Conservation (phyloP, 2,888 invertebrate genomes). For the Chydorus sphaericus region DNA sequence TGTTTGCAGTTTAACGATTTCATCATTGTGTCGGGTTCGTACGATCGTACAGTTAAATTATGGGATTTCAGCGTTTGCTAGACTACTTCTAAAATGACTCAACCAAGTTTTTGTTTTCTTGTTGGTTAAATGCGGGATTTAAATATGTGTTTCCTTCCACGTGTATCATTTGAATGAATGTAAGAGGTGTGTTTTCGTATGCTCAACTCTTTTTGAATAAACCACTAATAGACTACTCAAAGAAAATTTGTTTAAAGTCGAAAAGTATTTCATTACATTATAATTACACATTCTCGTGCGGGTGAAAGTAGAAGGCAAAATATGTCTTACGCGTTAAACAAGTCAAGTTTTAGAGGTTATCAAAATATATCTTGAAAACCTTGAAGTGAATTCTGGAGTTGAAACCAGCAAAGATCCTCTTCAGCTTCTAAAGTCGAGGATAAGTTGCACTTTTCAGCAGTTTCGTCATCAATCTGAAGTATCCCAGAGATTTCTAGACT, state of each 20-base stretch:
- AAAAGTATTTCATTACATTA: no score
- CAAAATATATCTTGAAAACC: conserved; percentile 2
- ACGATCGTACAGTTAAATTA: conserved; percentile 36
- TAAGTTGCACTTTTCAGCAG: not conserved
- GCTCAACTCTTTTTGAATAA: not conserved
- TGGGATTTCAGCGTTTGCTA: conserved; percentile 34
- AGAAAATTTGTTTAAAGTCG: no score
- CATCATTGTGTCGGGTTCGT: conserved; percentile 37
- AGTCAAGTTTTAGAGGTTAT: not conserved
- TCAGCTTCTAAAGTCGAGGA: not conserved
- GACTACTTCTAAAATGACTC: no score
- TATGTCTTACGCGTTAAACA: not conserved
- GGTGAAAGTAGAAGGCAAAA: no score
- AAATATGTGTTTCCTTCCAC: not conserved
- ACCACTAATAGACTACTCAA: not conserved
- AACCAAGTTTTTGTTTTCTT: not conserved
- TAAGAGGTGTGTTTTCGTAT: not conserved
- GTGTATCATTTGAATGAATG: not conserved
- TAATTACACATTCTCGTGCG: no score
- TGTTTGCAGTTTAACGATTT: conserved; percentile 38
- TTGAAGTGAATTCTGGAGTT: conserved; percentile 1
- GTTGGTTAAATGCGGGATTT: not conserved
- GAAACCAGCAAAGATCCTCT: conserved; percentile 5
- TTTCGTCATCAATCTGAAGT: not conserved
- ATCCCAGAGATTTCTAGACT: not conserved